Conservation (phyloP, 2,797 vertebrate genomes). For the Dipus sagitta region DNA sequence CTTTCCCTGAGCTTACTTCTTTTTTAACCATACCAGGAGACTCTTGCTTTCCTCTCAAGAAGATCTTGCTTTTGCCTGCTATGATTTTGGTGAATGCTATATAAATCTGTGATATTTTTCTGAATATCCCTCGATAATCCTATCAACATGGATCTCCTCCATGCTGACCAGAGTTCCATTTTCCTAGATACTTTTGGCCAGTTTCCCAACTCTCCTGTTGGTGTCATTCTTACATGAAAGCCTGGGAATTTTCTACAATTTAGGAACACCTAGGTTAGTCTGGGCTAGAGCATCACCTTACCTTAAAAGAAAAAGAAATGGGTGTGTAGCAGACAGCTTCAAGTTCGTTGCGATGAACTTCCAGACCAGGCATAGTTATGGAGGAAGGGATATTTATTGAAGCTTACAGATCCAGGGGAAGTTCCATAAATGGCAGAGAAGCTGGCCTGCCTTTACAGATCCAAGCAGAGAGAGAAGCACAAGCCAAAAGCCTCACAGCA, state of each 20-base stretch:
- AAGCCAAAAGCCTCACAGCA: too few species aligned
- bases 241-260: slow-evolving; percentile 93
- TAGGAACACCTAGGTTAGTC: slow-evolving; percentile 78
- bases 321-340: too few species aligned
- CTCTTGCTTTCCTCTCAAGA: not conserved
- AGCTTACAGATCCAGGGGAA: too few species aligned
- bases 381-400: too few species aligned
- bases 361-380: too few species aligned
- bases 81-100: not conserved
- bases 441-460: too few species aligned
- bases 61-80: not conserved
- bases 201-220: slow-evolving; percentile 91
- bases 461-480: too few species aligned
- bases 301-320: too few species aligned
- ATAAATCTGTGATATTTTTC: not conserved
- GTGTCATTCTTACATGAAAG: slow-evolving; percentile 92
- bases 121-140: too few species aligned
- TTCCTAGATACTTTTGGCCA: slow-evolving; percentile 92
- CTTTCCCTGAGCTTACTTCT: not conserved
- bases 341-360: too few species aligned
- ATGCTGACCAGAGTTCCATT: slow-evolving; percentile 94
- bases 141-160: slow-evolving; percentile 81
- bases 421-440: too few species aligned
- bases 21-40: not conserved
- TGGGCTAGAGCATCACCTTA: too few species aligned